These are phyloP conservation scores for Nettapus auritus DNA, from an alignment of 2,113 vertebrate species.

Conservation along the genomic window DNA sequence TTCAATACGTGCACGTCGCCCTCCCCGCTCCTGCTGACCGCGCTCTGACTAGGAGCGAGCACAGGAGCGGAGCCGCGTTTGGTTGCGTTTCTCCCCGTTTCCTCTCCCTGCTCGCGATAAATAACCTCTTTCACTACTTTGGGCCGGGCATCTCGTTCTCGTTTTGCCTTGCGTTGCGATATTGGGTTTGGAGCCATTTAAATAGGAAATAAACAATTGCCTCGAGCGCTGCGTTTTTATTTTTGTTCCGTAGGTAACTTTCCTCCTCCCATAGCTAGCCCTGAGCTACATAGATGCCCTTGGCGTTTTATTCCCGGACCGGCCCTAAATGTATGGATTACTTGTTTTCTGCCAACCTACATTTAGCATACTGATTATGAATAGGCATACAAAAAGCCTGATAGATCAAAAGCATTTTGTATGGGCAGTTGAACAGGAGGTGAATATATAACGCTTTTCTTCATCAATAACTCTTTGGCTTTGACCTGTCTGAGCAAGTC, in stretches of 20 bases:
- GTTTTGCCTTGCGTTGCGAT: background rate
- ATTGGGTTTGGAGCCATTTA: background rate
- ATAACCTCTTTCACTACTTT: background rate
- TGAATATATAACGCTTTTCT: slow-evolving; percentile 96
- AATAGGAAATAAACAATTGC: background rate
- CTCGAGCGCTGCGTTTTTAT: background rate
- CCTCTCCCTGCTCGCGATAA: background rate
- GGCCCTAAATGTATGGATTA: slow-evolving; percentile 46
- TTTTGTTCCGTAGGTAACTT: slow-evolving; percentile 12
- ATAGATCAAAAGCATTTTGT: slow-evolving; percentile 83
- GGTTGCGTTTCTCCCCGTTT: background rate
- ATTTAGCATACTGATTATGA: slow-evolving; percentile 72
- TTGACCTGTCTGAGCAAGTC: slow-evolving; percentile 97
- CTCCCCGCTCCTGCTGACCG: background rate
- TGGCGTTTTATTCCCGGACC: background rate
- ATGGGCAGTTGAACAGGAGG: slow-evolving; percentile 84
- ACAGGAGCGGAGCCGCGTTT: background rate
- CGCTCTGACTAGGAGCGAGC: background rate
- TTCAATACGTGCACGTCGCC: background rate
- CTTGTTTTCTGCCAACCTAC: slow-evolving; percentile 58
- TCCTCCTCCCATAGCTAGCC: background rate
- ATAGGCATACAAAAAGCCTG: slow-evolving; percentile 73
- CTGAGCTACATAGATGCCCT: background rate
- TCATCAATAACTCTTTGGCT: slow-evolving; percentile 94
- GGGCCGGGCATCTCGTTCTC: background rate